These are phyloP conservation scores for Dicerorhinus sumatrensis DNA, from an alignment of 2,113 vertebrate species.

Conservation along the genomic window DNA sequence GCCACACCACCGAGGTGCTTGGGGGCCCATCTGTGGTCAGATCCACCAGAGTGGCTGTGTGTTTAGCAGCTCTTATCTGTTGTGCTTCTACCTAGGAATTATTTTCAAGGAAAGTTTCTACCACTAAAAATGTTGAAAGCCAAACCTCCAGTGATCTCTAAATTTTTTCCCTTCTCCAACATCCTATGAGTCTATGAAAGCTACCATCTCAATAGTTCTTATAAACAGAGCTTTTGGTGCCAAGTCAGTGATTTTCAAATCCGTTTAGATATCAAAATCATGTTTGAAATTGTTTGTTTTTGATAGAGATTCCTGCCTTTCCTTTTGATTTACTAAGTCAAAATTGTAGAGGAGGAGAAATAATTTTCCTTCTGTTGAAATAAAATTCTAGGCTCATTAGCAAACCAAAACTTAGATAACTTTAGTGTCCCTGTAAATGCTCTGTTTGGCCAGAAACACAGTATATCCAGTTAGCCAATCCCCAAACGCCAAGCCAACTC, in stretches of 20 bases:
- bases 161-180: not conserved
- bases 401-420: not conserved
- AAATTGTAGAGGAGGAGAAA: not conserved
- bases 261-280: not conserved
- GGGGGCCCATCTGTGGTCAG: rapidly evolving
- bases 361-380: not conserved
- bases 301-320: not conserved
- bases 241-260: not conserved
- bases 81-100: not conserved
- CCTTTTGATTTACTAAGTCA: not conserved
- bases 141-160: not conserved
- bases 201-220: not conserved
- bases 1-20: no score
- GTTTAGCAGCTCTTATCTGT: not conserved
- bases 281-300: not conserved
- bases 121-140: not conserved
- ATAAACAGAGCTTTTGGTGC: not conserved
- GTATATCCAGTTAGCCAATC: not conserved
- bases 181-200: not conserved
- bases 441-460: not conserved
- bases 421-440: not conserved
- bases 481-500: not conserved
- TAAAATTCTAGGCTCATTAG: not conserved
- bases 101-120: not conserved
- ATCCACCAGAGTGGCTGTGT: not conserved